These are phyloP conservation scores for Armadillidium nasatum DNA, from an alignment of 1,140 invertebrate genomes.

Conservation along the genomic window DNA sequence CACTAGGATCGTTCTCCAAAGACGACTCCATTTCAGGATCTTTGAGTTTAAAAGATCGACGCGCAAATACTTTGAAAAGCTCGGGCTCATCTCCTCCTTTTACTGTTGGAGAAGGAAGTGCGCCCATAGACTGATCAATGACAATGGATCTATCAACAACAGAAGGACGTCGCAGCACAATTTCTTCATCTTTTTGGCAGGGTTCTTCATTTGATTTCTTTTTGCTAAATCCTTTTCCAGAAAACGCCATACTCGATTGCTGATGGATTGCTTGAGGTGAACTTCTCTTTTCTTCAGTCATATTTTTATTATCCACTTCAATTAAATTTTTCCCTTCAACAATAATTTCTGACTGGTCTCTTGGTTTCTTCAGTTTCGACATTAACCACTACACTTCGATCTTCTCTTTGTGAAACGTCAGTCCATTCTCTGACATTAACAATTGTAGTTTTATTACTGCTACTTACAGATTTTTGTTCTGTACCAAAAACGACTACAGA, in stretches of 20 bases:
- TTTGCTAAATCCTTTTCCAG: too few species aligned
- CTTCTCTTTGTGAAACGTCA: not conserved
- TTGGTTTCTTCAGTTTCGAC: not conserved
- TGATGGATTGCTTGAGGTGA: too few species aligned
- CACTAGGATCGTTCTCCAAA: not conserved
- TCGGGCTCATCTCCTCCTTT: constrained; percentile 65
- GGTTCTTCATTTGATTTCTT: too few species aligned
- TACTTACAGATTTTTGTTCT: constrained; percentile 19
- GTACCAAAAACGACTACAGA: constrained; percentile 32
- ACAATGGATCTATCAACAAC: constrained; percentile 27
- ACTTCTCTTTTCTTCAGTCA: not conserved
- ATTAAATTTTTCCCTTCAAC: not conserved
- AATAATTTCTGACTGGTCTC: not conserved
- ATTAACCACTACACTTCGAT: not conserved
- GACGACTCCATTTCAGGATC: constrained; percentile 56
- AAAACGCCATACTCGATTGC: too few species aligned
- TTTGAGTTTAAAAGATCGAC: constrained; percentile 68
- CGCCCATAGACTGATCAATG: constrained; percentile 17
- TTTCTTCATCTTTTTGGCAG: not conserved
- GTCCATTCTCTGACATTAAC: not conserved
- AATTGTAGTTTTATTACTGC: not conserved
- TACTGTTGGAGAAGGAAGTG: not conserved
- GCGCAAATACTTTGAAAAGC: constrained; percentile 71
- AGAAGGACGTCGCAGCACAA: constrained; percentile 34
- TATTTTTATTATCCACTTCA: not conserved